Evolutionary conservation across 2,113 vertebrate species (phyloP).

Genomic region (Oncorhynchus nerka): DNA sequence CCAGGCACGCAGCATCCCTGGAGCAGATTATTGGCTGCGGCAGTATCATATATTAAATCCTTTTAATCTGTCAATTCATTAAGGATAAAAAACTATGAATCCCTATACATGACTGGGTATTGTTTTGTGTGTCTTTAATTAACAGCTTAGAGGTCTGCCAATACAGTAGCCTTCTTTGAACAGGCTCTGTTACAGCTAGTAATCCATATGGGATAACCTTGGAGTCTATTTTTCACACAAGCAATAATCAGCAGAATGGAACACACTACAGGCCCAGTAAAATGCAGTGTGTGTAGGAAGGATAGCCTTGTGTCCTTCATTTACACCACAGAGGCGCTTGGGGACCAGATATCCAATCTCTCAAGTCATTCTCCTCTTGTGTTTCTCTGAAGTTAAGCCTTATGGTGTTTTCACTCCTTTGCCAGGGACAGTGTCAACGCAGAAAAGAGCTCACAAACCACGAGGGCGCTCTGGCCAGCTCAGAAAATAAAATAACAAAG

Average conservation of each 20-base stretch:
- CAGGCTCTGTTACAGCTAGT: too few species aligned
- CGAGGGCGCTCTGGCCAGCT: background rate
- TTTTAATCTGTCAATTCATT: too few species aligned
- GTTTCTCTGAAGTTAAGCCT: slow-evolving; percentile 52
- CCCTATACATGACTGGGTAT: too few species aligned
- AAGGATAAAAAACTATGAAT: too few species aligned
- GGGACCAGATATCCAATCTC: slow-evolving; percentile 14
- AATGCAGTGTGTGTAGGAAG: background rate
- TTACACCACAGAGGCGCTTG: slow-evolving; percentile 15
- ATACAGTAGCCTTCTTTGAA: too few species aligned
- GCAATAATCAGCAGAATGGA: slow-evolving; percentile 5
- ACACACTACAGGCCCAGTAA: slow-evolving; percentile 14
- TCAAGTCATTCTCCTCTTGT: background rate
- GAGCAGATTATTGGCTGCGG: too few species aligned
- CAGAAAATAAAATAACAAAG: slow-evolving; percentile 14
- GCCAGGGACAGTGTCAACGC: slow-evolving; percentile 25
- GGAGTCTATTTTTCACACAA: too few species aligned
- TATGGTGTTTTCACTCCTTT: slow-evolving; percentile 28
- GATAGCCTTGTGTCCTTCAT: slow-evolving; percentile 20
- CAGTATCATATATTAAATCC: too few species aligned
- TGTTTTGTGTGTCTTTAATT: too few species aligned
- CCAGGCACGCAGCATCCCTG: too few species aligned
- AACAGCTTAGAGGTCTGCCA: too few species aligned
- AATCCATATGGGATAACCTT: too few species aligned
- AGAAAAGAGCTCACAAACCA: slow-evolving; percentile 13